phyloP scores from a whole-genome alignment of 2,113 vertebrate genomes.

The Neodon shergylaensis region DNA sequence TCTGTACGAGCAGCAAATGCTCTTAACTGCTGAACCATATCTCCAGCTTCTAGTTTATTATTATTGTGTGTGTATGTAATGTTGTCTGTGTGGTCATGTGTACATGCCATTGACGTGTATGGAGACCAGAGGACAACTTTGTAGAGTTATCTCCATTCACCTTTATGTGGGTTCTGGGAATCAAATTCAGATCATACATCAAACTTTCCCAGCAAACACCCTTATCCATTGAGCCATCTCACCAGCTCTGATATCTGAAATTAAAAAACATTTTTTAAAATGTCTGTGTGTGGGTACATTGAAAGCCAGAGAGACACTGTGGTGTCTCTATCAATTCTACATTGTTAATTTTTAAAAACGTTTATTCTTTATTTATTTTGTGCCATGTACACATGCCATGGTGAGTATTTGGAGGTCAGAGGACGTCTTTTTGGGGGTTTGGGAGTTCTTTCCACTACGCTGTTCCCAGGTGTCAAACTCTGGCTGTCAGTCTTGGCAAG shows the following conservation, averaged over 20 bases:
- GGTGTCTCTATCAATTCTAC: background rate
- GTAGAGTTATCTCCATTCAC: background rate
- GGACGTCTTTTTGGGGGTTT: background rate
- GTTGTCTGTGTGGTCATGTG: background rate
- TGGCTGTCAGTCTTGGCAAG: background rate
- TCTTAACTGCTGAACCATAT: background rate
- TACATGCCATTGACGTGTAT: background rate
- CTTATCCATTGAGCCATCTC: background rate
- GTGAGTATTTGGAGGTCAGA: background rate
- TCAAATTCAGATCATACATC: background rate
- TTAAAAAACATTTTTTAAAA: background rate
- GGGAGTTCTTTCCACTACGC: background rate
- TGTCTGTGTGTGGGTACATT: background rate
- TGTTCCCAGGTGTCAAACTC: background rate
- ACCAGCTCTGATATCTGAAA: background rate
- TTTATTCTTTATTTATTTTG: background rate
- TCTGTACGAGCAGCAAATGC: background rate
- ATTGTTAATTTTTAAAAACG: background rate
- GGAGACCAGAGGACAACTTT: background rate
- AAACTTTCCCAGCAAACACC: background rate
- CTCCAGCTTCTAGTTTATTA: background rate
- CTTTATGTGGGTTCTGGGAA: background rate
- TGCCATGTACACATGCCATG: background rate
- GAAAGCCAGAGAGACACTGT: background rate
- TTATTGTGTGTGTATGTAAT: background rate